Conservation (phyloP, 2,888 invertebrate species). For the Lithophane socia region DNA sequence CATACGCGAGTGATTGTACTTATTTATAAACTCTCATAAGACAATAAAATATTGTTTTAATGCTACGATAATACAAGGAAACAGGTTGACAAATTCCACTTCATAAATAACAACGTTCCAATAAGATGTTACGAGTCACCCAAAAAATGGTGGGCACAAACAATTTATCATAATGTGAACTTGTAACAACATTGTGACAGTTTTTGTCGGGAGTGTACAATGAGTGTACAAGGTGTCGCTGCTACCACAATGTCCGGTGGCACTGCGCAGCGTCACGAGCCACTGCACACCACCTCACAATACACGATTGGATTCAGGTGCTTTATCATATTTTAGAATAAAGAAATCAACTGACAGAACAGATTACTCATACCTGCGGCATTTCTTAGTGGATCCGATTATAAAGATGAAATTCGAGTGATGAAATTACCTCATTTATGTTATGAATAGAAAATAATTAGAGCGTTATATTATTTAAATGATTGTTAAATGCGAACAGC, state of each 20-base stretch:
- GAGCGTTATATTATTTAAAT: constrained; percentile 53
- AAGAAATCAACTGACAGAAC: constrained; percentile 61
- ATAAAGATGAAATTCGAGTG: constrained; percentile 42
- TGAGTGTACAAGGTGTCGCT: constrained; percentile 73
- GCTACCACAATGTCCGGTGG: constrained; percentile 83
- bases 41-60: constrained; percentile 39
- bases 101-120: constrained; percentile 54
- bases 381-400: constrained; percentile 37
- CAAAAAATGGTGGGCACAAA: constrained; percentile 61
- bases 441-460: constrained; percentile 46
- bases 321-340: constrained; percentile 67
- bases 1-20: constrained; percentile 53
- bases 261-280: constrained; percentile 75
- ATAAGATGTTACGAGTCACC: constrained; percentile 65
- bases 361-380: constrained; percentile 53
- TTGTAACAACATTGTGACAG: constrained; percentile 64
- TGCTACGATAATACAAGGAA: constrained; percentile 52
- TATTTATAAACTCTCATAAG: constrained; percentile 53
- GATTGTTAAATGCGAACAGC: constrained; percentile 42
- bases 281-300: constrained; percentile 78
- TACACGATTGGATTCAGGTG: constrained; percentile 71
- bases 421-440: constrained; percentile 48
- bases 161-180: constrained; percentile 63
- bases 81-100: constrained; percentile 52
- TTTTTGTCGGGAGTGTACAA: constrained; percentile 69